phyloP scores from a whole-genome alignment of 2,797 vertebrate species.

The Rhinichthys osculus region DNA sequence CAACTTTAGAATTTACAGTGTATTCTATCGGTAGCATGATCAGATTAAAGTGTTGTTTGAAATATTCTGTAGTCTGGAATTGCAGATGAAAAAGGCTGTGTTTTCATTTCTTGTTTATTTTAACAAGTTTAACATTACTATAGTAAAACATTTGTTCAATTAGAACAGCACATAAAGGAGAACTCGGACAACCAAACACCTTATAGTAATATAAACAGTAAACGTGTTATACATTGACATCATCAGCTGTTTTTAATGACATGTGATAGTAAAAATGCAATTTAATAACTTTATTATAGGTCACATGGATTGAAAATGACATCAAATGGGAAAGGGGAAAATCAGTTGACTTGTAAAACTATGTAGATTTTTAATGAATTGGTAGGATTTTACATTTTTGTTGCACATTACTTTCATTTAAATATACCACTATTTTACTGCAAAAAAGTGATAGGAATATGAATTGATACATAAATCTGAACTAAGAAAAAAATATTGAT shows the following conservation, averaged over 20 bases:
- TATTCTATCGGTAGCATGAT: constrained; percentile 51
- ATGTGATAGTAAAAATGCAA: neutral
- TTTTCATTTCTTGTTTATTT: constrained; percentile 25
- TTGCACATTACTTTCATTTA: neutral
- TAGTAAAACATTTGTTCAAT: constrained; percentile 5
- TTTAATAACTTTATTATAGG: neutral
- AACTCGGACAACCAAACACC: neutral
- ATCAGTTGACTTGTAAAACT: neutral
- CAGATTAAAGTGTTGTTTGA: constrained; percentile 49
- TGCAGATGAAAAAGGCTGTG: neutral
- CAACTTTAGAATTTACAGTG: constrained; percentile 41
- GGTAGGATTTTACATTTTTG: neutral
- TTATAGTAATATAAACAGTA: neutral
- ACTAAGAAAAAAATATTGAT: neutral
- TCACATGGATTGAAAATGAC: too few species aligned
- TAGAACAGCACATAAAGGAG: neutral
- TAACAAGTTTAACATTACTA: neutral
- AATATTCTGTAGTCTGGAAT: constrained; percentile 14
- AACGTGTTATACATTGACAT: neutral
- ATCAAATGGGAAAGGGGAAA: neutral
- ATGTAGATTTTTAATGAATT: neutral
- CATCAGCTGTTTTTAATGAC: neutral
- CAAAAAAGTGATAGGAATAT: neutral
- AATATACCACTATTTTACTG: neutral
- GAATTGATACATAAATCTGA: neutral